phyloP scores from a whole-genome alignment of 2,888 invertebrate genomes.

The Xestia c-nigrum region DNA sequence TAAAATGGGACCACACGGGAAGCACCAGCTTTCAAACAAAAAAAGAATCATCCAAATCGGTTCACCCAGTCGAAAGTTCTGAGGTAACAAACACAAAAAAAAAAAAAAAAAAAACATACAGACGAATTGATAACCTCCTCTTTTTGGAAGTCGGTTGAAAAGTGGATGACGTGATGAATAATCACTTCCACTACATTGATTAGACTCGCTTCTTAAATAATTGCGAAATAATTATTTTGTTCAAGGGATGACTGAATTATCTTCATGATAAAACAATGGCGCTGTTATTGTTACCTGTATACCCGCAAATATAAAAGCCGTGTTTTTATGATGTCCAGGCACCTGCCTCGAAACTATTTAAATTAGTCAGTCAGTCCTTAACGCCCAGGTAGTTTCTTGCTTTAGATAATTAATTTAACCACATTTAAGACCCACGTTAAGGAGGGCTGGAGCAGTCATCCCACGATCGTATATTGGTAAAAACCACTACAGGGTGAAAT shows the following conservation, averaged over 20 bases:
- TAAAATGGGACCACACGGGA: too few species aligned
- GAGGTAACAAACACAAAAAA: too few species aligned
- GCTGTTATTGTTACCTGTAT: not conserved
- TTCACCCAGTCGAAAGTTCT: too few species aligned
- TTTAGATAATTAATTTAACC: too few species aligned
- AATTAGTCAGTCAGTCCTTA: conserved; percentile 7
- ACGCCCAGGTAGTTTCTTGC: not conserved
- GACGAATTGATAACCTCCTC: too few species aligned
- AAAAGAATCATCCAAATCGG: too few species aligned
- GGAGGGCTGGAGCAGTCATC: not conserved
- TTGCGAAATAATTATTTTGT: not conserved
- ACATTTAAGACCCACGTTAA: not conserved
- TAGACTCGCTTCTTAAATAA: not conserved
- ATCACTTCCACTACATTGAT: not conserved
- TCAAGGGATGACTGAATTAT: not conserved
- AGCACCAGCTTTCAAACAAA: too few species aligned
- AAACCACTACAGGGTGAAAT: too few species aligned
- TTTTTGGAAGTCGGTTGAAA: too few species aligned
- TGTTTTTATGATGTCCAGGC: conserved; percentile 1
- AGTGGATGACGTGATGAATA: not conserved
- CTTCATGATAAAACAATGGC: not conserved
- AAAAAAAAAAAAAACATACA: too few species aligned
- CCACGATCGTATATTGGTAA: not conserved
- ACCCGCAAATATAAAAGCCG: not conserved
- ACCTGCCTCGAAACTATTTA: conserved; percentile 3